Percentiles rank a stretch among this genome's conserved stretches.
Conservation (phyloP, 2,888 invertebrate species). For the Orchesellides sinensis region DNA sequence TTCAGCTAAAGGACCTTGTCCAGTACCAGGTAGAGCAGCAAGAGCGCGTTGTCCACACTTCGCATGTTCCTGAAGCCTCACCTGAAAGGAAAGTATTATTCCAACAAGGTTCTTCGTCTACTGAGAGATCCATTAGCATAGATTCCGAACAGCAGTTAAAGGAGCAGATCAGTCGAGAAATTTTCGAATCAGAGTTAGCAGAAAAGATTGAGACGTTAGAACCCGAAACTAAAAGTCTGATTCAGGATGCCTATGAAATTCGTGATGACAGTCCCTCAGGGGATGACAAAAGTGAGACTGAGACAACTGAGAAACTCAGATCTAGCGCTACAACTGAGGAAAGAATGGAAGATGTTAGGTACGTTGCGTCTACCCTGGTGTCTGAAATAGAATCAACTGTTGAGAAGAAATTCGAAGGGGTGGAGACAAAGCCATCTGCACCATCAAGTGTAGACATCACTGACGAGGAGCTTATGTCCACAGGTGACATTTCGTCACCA, state of each 20-base stretch:
- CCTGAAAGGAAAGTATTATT: slow-evolving; percentile 70
- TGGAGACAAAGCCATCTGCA: slow-evolving; percentile 52
- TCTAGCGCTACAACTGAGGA: slow-evolving; percentile 18
- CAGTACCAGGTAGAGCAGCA: slow-evolving; percentile 75
- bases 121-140: slow-evolving; percentile 34
- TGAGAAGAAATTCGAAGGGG: slow-evolving; percentile 76
- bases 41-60: slow-evolving; percentile 66
- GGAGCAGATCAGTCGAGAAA: slow-evolving; percentile 67
- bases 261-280: slow-evolving; percentile 59
- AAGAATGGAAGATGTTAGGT: slow-evolving; percentile 78
- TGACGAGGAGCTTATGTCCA: slow-evolving; percentile 84
- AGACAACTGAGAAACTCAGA: slow-evolving; percentile 68
- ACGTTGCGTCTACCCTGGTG: slow-evolving; percentile 79
- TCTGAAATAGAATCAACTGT: slow-evolving; percentile 80
- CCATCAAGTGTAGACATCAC: slow-evolving; percentile 80
- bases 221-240: slow-evolving; percentile 54
- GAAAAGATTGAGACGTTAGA: slow-evolving; percentile 60
- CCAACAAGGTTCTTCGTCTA: slow-evolving; percentile 47
- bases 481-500: slow-evolving; percentile 83
- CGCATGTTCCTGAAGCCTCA: slow-evolving; percentile 41
- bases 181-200: slow-evolving; percentile 66
- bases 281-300: slow-evolving; percentile 72
- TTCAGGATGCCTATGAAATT: slow-evolving; percentile 54
- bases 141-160: slow-evolving; percentile 55
- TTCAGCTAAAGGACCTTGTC: slow-evolving; percentile 73